These are phyloP conservation scores for Anseranas semipalmata DNA, from an alignment of 2,113 vertebrate genomes.

Conservation along the genomic window DNA sequence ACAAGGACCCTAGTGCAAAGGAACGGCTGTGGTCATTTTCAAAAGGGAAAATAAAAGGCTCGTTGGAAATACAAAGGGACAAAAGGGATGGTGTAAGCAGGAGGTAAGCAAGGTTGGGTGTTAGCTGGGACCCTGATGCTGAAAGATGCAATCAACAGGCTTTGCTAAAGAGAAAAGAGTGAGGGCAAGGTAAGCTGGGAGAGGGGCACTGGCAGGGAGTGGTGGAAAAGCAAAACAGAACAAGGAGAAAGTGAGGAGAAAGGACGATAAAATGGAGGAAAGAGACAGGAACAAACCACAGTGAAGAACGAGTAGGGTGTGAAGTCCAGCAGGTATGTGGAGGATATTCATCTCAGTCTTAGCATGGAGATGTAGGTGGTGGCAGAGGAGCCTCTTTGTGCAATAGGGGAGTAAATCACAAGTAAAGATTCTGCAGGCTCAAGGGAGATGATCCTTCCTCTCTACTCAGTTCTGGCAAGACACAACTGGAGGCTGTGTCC, in stretches of 20 bases:
- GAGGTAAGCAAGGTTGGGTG: not conserved
- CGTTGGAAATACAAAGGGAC: not conserved
- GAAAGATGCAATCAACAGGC: not conserved
- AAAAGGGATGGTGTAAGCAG: not conserved
- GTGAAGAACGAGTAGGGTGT: not conserved
- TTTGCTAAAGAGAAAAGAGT: not conserved
- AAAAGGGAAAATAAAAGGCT: not conserved
- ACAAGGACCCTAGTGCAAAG: accelerated
- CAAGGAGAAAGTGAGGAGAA: not conserved
- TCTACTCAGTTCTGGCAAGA: not conserved
- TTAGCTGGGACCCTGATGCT: not conserved
- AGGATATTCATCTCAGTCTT: no score
- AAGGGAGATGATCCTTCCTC: not conserved
- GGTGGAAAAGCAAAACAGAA: not conserved
- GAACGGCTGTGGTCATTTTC: not conserved
- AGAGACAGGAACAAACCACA: not conserved
- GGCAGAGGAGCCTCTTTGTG: not conserved
- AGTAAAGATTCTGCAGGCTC: not conserved
- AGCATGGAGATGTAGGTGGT: not conserved
- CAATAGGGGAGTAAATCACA: not conserved
- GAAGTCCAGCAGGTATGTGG: not conserved
- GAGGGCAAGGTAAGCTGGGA: not conserved
- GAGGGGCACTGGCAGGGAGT: not conserved
- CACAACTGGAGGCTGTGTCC: not conserved
- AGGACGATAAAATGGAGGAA: not conserved